Evolutionary conservation across 2,888 invertebrate species (phyloP).

Genomic region (Leptinotarsa juncta): DNA sequence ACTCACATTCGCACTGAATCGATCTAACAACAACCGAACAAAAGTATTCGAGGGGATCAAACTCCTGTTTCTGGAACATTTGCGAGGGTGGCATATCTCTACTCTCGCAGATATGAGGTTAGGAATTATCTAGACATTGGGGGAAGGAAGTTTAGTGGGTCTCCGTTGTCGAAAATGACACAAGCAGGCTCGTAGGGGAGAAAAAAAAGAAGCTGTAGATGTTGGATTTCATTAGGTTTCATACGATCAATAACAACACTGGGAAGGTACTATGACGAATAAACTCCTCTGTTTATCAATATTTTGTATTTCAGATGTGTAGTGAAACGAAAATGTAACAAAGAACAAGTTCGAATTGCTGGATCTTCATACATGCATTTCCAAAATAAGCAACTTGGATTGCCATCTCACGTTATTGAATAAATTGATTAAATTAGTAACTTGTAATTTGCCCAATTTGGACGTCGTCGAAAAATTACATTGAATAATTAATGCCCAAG

Average conservation of each 20-base stretch:
- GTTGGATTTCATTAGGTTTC: slow-evolving; percentile 19
- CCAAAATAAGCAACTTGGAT: no score
- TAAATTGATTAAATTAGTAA: no score
- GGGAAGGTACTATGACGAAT: no score
- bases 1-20: slow-evolving; percentile 36
- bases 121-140: slow-evolving; percentile 29
- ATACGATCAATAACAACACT: neutral
- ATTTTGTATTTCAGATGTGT: no score
- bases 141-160: slow-evolving; percentile 38
- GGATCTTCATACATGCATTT: no score
- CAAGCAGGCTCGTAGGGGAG: slow-evolving; percentile 16
- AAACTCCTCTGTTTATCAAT: no score
- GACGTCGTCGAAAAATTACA: no score
- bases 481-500: no score
- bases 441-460: no score
- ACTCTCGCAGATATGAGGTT: slow-evolving; percentile 26
- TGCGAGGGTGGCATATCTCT: slow-evolving; percentile 7
- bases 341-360: no score
- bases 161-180: slow-evolving; percentile 23
- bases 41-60: slow-evolving; percentile 25
- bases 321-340: no score
- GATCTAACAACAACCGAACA: slow-evolving; percentile 29
- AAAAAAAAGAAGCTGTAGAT: slow-evolving; percentile 1
- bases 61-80: slow-evolving; percentile 19
- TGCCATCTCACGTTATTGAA: no score